Percentiles rank a stretch among this genome's conserved stretches.
These are phyloP conservation scores for Hirundichthys speculiger DNA, from an alignment of 2,113 vertebrate genomes.

Conservation along the genomic window DNA sequence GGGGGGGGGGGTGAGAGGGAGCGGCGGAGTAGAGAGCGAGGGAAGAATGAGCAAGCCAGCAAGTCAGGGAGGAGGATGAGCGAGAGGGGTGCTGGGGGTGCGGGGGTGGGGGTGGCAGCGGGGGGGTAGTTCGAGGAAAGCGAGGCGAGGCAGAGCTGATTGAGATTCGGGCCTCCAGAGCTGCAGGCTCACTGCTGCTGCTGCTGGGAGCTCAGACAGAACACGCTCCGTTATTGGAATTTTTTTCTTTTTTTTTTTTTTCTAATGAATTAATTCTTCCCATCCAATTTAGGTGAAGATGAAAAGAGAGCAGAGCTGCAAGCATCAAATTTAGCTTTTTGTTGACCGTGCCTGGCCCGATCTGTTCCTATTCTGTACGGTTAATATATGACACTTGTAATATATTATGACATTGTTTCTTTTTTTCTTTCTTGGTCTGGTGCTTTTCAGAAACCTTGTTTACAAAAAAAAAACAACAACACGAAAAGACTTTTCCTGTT, in stretches of 20 bases:
- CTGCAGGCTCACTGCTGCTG: constrained; percentile 71
- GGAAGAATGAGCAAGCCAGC: constrained; percentile 18
- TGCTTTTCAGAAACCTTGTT: constrained; percentile 39
- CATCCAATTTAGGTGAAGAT: constrained; percentile 77
- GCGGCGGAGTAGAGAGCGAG: constrained; percentile 35
- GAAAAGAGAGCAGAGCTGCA: constrained; percentile 68
- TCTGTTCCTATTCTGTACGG: constrained; percentile 50
- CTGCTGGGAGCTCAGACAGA: constrained; percentile 69
- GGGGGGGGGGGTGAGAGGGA: constrained; percentile 16
- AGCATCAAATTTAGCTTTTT: constrained; percentile 73
- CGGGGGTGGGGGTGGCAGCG: not conserved
- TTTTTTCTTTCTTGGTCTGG: constrained; percentile 8
- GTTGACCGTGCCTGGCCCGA: constrained; percentile 60
- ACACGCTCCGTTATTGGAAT: constrained; percentile 75
- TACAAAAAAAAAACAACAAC: constrained; percentile 37
- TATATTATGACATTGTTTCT: constrained; percentile 36
- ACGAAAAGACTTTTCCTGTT: constrained; percentile 40
- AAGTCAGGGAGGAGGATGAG: constrained; percentile 49
- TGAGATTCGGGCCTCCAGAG: constrained; percentile 78
- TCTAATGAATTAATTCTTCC: constrained; percentile 79
- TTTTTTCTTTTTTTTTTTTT: constrained; percentile 57
- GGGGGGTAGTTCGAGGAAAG: constrained; percentile 51
- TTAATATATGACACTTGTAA: constrained; percentile 60
- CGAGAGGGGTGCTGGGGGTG: not conserved
- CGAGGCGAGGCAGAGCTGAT: constrained; percentile 76